phyloP scores from a whole-genome alignment of 2,888 invertebrate genomes.

The Scaptomyza flava region DNA sequence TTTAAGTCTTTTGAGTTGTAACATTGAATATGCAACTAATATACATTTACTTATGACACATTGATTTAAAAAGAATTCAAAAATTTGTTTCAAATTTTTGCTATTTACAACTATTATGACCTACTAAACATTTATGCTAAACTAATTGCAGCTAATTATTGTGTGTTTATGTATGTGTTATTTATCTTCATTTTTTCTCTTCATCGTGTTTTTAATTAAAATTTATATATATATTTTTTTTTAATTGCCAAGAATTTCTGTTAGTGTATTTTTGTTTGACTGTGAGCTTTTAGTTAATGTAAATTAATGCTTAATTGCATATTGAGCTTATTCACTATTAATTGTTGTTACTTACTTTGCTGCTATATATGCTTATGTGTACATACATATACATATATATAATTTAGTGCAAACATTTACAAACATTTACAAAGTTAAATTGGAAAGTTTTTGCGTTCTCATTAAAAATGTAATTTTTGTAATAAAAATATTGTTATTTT shows the following conservation, averaged over 20 bases:
- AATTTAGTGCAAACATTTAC: constrained; percentile 51
- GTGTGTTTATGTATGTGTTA: constrained; percentile 28
- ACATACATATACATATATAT: constrained; percentile 3
- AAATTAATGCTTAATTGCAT: constrained; percentile 36
- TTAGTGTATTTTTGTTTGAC: constrained; percentile 18
- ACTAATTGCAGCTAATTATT: constrained; percentile 56
- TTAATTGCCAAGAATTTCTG: constrained; percentile 69
- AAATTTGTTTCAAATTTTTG: constrained; percentile 4
- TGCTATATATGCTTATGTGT: not conserved
- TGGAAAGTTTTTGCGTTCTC: constrained; percentile 45
- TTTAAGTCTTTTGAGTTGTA: constrained; percentile 70
- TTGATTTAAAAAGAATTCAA: constrained; percentile 24
- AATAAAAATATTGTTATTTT: constrained; percentile 16
- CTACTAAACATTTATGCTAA: constrained; percentile 39
- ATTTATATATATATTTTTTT: constrained; percentile 18
- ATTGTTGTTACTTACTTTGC: constrained; percentile 15
- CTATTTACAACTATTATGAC: constrained; percentile 45
- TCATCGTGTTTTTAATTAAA: constrained; percentile 14
- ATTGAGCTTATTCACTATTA: constrained; percentile 70
- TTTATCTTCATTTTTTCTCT: constrained; percentile 16
- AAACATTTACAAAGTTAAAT: constrained; percentile 65
- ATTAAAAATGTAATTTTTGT: constrained; percentile 21
- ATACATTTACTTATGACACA: constrained; percentile 51
- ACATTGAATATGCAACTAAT: constrained; percentile 47
- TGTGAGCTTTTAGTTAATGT: constrained; percentile 52